Conservation (phyloP, 2,113 vertebrate species). For the Spizaetus ornatus region DNA sequence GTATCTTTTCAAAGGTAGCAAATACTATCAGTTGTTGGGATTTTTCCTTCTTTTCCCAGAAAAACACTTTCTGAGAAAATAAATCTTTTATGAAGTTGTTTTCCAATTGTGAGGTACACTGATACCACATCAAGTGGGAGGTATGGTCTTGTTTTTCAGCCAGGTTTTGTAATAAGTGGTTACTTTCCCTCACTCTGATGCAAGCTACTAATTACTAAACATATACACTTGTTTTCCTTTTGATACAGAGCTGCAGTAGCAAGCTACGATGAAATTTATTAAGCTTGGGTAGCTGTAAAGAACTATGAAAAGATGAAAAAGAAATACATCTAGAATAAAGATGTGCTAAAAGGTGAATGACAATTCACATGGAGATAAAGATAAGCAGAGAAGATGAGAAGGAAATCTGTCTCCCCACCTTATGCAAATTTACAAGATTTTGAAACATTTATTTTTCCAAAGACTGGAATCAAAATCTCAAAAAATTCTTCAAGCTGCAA, state of each 20-base stretch:
- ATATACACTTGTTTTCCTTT: neutral
- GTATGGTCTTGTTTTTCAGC: neutral
- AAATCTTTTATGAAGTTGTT: neutral
- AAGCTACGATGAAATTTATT: neutral
- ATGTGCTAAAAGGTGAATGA: neutral
- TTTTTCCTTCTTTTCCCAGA: neutral
- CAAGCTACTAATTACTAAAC: neutral
- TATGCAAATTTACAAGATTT: constrained; percentile 13
- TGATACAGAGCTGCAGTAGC: neutral
- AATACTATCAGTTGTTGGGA: fast-evolving
- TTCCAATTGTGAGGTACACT: neutral
- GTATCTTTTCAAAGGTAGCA: neutral
- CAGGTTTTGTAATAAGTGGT: neutral
- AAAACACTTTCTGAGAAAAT: neutral
- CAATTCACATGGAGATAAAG: neutral
- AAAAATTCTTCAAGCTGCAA: neutral
- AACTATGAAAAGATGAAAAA: constrained; percentile 5
- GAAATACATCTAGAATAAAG: neutral
- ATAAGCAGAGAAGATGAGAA: constrained; percentile 2
- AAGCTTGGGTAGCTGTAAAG: neutral
- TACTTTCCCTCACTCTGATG: neutral
- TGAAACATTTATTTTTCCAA: neutral
- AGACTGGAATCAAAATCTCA: neutral
- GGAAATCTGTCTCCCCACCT: neutral
- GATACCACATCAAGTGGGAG: neutral